Conservation (phyloP, 2,797 vertebrate species). For the Lemur catta region DNA sequence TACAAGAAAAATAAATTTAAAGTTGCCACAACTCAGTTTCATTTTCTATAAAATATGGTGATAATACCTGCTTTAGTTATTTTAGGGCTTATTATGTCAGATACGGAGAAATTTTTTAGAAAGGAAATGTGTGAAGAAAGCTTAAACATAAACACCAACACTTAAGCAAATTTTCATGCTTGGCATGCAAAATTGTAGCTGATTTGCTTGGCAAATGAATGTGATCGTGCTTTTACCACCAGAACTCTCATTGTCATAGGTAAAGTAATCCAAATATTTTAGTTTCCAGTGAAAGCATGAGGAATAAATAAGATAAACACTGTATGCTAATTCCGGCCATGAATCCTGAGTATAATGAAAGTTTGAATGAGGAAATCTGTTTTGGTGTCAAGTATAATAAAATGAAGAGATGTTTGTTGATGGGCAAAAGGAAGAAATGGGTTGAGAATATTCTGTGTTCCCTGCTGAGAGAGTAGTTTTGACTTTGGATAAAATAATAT, state of each 20-base stretch:
- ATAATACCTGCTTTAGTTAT: neutral
- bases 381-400: slow-evolving; percentile 71
- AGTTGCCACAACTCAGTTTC: neutral
- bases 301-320: slow-evolving; percentile 52
- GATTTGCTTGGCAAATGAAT: neutral
- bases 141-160: neutral
- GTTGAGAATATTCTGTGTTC: neutral
- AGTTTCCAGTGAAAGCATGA: slow-evolving; percentile 47
- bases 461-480: slow-evolving; percentile 67
- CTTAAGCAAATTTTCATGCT: neutral
- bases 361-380: slow-evolving; percentile 55
- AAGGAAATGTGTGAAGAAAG: neutral
- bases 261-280: slow-evolving; percentile 71
- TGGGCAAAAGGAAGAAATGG: neutral
- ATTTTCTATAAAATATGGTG: neutral
- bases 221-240: slow-evolving; percentile 43
- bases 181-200: neutral
- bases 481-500: slow-evolving; percentile 66
- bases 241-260: slow-evolving; percentile 47
- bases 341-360: slow-evolving; percentile 30
- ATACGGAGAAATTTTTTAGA: neutral
- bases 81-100: neutral
- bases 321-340: slow-evolving; percentile 20
- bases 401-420: slow-evolving; percentile 61
- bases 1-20: slow-evolving; percentile 4